Evolutionary conservation across 1,140 invertebrate species (phyloP), one percentile per base, ranked within the genome.

Genomic region (Lepidotrigona ventralis): DNA sequence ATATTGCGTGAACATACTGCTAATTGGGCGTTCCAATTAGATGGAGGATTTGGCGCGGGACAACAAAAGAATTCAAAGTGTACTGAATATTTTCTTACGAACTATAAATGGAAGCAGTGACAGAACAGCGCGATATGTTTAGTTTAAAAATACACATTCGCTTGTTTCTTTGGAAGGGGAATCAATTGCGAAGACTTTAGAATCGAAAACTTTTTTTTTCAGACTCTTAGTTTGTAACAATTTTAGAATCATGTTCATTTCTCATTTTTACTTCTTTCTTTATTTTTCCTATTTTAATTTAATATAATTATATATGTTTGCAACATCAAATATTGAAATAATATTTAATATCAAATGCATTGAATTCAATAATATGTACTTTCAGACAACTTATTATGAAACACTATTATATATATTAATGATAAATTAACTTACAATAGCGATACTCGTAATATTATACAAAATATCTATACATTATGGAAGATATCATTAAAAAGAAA

Each of bases 71-170:
- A 68, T 78, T 68, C 14, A 23, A 66, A 54, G 46, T 54, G 46
- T 66, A 78, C 21, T 15, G 63, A 78, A 66, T 78, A 56, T 56
- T 60, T 60, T 74, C 21, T 63, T n/a, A 11, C 60, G 2, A 29
- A n/a, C 33, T 81, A 63, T 70, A 84, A 78, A 78, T 68, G 75
- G 46, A 66, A 75, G 2, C 63, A 66, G 46, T 23, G 26, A 66
- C 63, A 78, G 46, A 78, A 53, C 63, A 0, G 51, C n/a, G 23
- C 26, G 51, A 77, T 77, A 51, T 51, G 14, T 77, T 53, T 29
- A 19, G n/a, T 63, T 51, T 51, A 66, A 78, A 66, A 78, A 78
- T 78, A 53, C 21, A 21, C 11, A 19, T 53, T 53, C 46, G 14
- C 8, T 33, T 66, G 60, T 63, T 29, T 33, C 29, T 23, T 39